Conservation (phyloP, 2,888 invertebrate genomes). For the Melanotus villosus region DNA sequence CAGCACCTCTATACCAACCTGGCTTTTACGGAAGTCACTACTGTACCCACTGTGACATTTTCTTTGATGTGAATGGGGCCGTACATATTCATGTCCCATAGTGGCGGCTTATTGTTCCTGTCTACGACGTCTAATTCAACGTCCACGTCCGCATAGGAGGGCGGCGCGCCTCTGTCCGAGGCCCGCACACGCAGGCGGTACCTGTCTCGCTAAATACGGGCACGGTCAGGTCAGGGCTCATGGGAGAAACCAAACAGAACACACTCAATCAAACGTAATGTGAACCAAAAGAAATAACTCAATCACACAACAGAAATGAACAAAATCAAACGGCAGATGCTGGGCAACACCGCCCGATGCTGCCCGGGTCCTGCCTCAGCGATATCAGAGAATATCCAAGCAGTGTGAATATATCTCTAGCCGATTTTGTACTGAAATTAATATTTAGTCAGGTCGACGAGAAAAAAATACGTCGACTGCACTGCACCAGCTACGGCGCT, state of each 20-base stretch:
- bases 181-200: slow-evolving; percentile 97
- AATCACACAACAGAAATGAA: slow-evolving; percentile 64
- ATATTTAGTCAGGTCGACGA: slow-evolving; percentile 31
- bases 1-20: slow-evolving; percentile 84
- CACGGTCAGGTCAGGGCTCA: slow-evolving; percentile 76
- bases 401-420: slow-evolving; percentile 51
- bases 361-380: slow-evolving; percentile 42
- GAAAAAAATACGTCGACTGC: slow-evolving; percentile 18
- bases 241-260: slow-evolving; percentile 71
- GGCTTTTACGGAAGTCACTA: slow-evolving; percentile 98
- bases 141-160: slow-evolving; percentile 95
- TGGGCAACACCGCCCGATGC: slow-evolving; percentile 42
- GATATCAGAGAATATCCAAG: slow-evolving; percentile 48
- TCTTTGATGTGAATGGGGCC: slow-evolving; percentile 98
- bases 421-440: slow-evolving; percentile 49
- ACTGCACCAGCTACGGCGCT: slow-evolving; percentile 45
- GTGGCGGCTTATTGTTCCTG: slow-evolving; percentile 98
- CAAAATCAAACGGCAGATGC: slow-evolving; percentile 45
- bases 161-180: slow-evolving; percentile 94
- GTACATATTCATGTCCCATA: slow-evolving; percentile 96
- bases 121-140: slow-evolving; percentile 98
- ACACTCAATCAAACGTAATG: slow-evolving; percentile 65
- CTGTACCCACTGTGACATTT: slow-evolving; percentile 99
- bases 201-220: slow-evolving; percentile 94
- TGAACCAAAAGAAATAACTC: slow-evolving; percentile 62